Conservation (phyloP, 2,797 vertebrate genomes). For the Eurystomus glaucurus region DNA sequence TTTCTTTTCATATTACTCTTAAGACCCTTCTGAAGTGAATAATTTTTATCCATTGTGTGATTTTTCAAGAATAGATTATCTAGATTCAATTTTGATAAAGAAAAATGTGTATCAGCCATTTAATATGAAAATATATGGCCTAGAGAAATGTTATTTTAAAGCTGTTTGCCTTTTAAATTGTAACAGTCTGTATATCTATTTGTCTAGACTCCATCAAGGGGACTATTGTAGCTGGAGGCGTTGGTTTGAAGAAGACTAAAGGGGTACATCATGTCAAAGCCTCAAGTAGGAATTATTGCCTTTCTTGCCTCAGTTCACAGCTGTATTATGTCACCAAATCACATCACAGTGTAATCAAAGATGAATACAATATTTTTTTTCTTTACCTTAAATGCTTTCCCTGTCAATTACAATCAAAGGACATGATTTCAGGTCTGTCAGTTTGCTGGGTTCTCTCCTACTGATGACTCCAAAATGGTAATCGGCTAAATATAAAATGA, state of each 20-base stretch:
- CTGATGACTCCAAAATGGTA: conserved; percentile 88
- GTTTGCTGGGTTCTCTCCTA: conserved; percentile 84
- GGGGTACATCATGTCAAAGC: conserved; percentile 83
- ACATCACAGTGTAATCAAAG: conserved; percentile 92
- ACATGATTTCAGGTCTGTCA: conserved; percentile 89
- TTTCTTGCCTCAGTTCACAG: conserved; percentile 87
- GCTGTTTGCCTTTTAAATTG: conserved; percentile 84
- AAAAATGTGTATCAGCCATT: conserved; percentile 56
- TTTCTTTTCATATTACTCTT: conserved; percentile 60
- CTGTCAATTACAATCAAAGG: conserved; percentile 95
- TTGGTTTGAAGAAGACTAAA: conserved; percentile 80
- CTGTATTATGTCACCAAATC: conserved; percentile 92
- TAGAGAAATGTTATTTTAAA: conserved; percentile 82
- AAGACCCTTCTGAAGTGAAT: conserved; percentile 34
- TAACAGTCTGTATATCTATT: conserved; percentile 80
- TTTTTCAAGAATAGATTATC: conserved; percentile 49
- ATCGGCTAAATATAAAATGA: conserved; percentile 89
- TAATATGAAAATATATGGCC: conserved; percentile 72
- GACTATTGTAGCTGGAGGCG: conserved; percentile 83
- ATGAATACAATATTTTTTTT: conserved; percentile 91
- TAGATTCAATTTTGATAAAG: conserved; percentile 74
- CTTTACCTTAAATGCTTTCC: conserved; percentile 88
- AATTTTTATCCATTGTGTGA: conserved; percentile 42
- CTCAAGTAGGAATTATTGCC: conserved; percentile 84
- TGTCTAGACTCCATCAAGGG: conserved; percentile 83